Evolutionary conservation across 2,797 vertebrate genomes (phyloP), one percentile per base, ranked within the genome.

Genomic region (Micromesistius poutassou): DNA sequence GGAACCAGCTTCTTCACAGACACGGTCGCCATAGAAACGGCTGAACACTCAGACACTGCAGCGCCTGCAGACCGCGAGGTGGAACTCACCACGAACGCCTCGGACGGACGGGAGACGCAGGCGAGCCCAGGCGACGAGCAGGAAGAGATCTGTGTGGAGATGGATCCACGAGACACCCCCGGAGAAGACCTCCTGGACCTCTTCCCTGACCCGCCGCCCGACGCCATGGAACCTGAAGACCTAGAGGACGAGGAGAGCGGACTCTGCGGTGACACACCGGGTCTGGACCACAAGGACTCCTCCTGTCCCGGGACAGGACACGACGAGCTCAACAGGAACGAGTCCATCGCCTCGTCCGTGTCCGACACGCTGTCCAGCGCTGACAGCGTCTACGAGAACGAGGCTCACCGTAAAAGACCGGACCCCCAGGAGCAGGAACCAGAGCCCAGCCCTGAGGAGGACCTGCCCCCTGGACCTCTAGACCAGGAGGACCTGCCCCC

Each of bases 1-100:
- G 78, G 91, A 77, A 82, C 40, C 66, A 80, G 85, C 78, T 90
- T 85, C 77, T 79, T 84, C 80, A 78, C 82, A 68, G 83, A 90
- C 76, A 80, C 87, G 19, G 87, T 95, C 90, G 87, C 94, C 89
- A 95, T 95, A 94, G 94, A 95, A 92, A 95, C 93, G 73, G 83
- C 83, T 80, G 92, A 94, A 91, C 91, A 92, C 91, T 91, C 88
- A 84, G 82, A 84, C 80, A 82, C 76, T 75, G 87, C 78, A 72
- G 89, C 82, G 50, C 74, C 81, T 79, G 79, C 80, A 78, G 90
- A 92, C 79, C 86, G 83, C 85, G 90, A 93, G 89, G 90, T 83
- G 87, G 90, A 92, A 81, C 85, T 86, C 38, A 72, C 81, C 79
- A 83, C 88, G 80, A 84, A 82, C 78, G 88, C 90, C 87, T 90